phyloP scores from a whole-genome alignment of 2,113 vertebrate species.

The Stictonetta naevosa region DNA sequence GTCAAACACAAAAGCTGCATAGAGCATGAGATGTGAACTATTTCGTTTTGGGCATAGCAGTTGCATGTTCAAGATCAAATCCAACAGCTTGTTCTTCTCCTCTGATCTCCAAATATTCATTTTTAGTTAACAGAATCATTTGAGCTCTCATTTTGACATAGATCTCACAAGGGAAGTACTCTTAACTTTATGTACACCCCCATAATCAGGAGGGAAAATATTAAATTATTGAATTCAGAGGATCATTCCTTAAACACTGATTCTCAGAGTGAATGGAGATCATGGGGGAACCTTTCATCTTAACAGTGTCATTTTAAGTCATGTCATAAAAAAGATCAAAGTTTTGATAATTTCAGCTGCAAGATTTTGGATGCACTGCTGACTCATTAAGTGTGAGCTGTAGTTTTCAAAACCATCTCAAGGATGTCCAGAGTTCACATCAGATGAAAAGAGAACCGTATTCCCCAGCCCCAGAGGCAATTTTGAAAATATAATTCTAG shows the following conservation, averaged over 20 bases:
- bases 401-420: not conserved
- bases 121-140: conserved; percentile 10
- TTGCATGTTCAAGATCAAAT: not conserved
- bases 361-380: not conserved
- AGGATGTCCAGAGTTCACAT: not conserved
- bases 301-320: not conserved
- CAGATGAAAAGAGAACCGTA: not conserved
- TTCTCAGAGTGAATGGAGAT: not conserved
- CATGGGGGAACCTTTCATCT: not conserved
- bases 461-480: conserved; percentile 28
- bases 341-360: not conserved
- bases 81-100: not conserved
- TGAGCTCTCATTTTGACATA: conserved; percentile 9
- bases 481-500: conserved; percentile 26
- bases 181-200: conserved; percentile 3
- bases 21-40: not conserved
- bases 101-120: conserved; percentile 24
- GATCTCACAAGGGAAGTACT: not conserved
- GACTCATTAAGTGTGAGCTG: not conserved
- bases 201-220: conserved; percentile 32
- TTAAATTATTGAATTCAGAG: conserved; percentile 2
- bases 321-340: not conserved
- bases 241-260: conserved; percentile 18
- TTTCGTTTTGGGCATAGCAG: not conserved
- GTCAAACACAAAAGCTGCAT: conserved; percentile 37